Evolutionary conservation across 2,113 vertebrate genomes (phyloP), one percentile per base, ranked within the genome.

Genomic region (Todiramphus chloris): DNA sequence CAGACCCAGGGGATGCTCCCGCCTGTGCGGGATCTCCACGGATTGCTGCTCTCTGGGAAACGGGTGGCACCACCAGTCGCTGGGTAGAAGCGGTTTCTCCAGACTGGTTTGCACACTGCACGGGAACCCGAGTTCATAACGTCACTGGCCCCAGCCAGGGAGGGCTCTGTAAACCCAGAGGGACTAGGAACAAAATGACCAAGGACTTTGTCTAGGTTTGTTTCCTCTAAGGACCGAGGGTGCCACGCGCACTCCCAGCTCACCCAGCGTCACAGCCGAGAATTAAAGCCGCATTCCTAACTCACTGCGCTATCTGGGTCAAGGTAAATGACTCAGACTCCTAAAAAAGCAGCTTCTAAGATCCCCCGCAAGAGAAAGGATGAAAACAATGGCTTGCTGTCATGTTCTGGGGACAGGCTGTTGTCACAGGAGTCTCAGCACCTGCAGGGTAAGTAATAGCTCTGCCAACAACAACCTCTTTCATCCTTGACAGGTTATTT

Each of bases 1-100:
- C 18, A 25, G 43, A 10, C 13, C 20, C 37, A 13, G 27, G 30
- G 30, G 33, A 21, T n/a, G 51, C 33, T 31, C 43, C 17, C 11
- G 1, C 5, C 48, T 27, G 5, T 0, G 8, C 0, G 0, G 62
- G 18, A 25, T 33, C 41, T 33, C 67, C 68, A 19, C 9, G 4
- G 46, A 3, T n/a, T 17, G 31, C 77, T 87, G 77, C 70, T 56
- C 20, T 3, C 37, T 0, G 2, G 39, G 59, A 18, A 15, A 13
- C 1, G 30, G 60, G 28, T 3, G 13, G 27, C 68, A 69, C 8
- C 75, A 21, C 35, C 74, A 23, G 18, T 5, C 31, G 2, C 4
- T 19, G 21, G 11, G 1, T 2, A 7, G 1, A 9, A 70, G 7
- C 2, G 37, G 41, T 19, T 67, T 39, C 30, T 72, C 53, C 53